Conservation (phyloP, 1,140 invertebrate genomes). For the Drosophila kohkoa region DNA sequence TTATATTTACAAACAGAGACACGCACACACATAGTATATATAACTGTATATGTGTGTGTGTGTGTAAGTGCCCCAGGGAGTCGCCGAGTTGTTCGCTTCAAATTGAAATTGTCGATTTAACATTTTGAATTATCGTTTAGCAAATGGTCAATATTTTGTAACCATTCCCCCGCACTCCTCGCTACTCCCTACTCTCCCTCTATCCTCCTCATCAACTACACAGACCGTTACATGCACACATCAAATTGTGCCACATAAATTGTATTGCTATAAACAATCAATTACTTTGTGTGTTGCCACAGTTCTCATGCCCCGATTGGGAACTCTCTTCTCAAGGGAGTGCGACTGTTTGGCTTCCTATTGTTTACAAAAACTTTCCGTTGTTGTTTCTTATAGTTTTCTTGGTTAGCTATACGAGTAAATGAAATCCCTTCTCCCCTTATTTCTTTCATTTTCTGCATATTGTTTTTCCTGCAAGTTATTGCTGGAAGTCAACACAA, state of each 20-base stretch:
- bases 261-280: conserved; percentile 79
- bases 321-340: conserved; percentile 28
- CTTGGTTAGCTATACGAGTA: conserved; percentile 6
- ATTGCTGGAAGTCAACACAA: conserved; percentile 33
- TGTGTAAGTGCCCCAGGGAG: conserved; percentile 38
- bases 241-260: conserved; percentile 70
- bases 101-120: conserved; percentile 83
- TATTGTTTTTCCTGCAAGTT: conserved; percentile 12
- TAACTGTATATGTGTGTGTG: background rate
- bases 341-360: conserved; percentile 37
- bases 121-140: conserved; percentile 83
- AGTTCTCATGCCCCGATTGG: conserved; percentile 11
- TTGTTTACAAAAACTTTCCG: conserved; percentile 39
- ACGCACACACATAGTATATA: conserved; percentile 17
- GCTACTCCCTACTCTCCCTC: background rate
- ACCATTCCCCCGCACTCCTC: background rate
- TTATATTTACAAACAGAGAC: conserved; percentile 70
- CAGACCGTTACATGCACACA: conserved; percentile 38
- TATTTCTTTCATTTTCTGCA: background rate
- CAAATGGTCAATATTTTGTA: conserved; percentile 80
- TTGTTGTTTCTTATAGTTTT: conserved; percentile 39
- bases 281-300: conserved; percentile 70
- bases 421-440: background rate
- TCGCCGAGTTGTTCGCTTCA: conserved; percentile 47
- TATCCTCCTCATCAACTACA: background rate